Evolutionary conservation across 2,888 invertebrate genomes (phyloP), one percentile per base, ranked within the genome.

Genomic region (Parapristionchus giblindavisi): DNA sequence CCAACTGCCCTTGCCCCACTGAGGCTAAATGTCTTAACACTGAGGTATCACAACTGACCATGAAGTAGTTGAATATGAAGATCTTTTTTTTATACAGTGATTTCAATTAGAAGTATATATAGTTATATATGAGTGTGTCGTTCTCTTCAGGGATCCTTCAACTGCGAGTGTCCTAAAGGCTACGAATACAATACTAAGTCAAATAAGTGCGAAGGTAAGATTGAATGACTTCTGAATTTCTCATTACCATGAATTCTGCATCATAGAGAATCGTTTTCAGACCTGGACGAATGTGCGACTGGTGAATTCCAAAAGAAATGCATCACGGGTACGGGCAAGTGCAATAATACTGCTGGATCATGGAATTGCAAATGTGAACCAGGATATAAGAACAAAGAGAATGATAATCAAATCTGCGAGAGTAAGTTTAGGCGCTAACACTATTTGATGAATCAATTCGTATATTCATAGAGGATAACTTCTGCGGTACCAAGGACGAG

Each of bases 1-100:
- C 48, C 63, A 52, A 63, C 52, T 74, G 74, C 36, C 74, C 74
- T 27, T 74, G 74, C 40, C 74, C 74, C 32, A 74, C 66, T 5
- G 74, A 74, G n/a, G 74, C 61, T 4, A 63, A 52, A 40, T 74
- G 74, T 54, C 38, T 52, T 24, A 60, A 74, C 54, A 52, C 40
- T 5, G 74, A 74, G 54, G n/a, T n/a, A n/a, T n/a, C n/a, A n/a
- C n/a, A n/a, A n/a, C n/a, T n/a, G n/a, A n/a, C n/a, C n/a, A n/a
- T n/a, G n/a, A n/a, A n/a, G n/a, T n/a, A n/a, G n/a, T n/a, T n/a
- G n/a, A n/a, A n/a, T n/a, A n/a, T n/a, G n/a, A n/a, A n/a, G n/a
- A n/a, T n/a, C n/a, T n/a, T n/a, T n/a, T n/a, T n/a, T n/a, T n/a
- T n/a, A n/a, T n/a, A n/a, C n/a, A n/a, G n/a, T n/a, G n/a, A n/a